A percentile compares a stretch with the other conserved stretches of the same genome.
Evolutionary conservation across 2,888 invertebrate genomes (phyloP).

Genomic region (Eumerus sabulonum): DNA sequence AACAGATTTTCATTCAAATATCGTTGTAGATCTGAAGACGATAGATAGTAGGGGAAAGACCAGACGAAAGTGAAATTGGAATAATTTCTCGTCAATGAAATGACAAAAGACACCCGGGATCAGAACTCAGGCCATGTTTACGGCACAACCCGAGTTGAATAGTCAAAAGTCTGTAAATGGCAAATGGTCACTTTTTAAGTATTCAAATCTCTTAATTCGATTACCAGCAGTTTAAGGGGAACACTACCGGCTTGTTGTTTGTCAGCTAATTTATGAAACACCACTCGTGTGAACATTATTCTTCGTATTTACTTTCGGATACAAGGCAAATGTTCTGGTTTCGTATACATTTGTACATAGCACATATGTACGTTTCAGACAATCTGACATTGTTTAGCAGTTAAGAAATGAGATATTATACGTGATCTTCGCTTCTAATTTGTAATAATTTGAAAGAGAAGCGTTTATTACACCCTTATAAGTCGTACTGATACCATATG

Average conservation of each 20-base stretch:
- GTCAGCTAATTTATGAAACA: constrained; percentile 53
- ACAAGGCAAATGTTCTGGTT: constrained; percentile 28
- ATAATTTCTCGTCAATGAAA: constrained; percentile 49
- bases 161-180: constrained; percentile 34
- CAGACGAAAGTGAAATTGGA: constrained; percentile 63
- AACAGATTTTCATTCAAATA: too few relatives aligned
- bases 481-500: too few relatives aligned
- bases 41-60: constrained; percentile 28
- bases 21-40: background rate
- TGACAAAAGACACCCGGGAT: constrained; percentile 44
- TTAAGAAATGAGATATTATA: too few relatives aligned
- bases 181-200: constrained; percentile 37
- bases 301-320: constrained; percentile 6
- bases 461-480: too few relatives aligned
- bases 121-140: background rate
- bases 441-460: too few relatives aligned
- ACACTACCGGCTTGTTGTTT: constrained; percentile 17
- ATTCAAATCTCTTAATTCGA: constrained; percentile 63
- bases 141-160: constrained; percentile 37
- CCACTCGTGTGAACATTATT: constrained; percentile 55
- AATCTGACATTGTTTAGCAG: too few relatives aligned
- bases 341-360: too few relatives aligned
- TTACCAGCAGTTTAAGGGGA: constrained; percentile 42
- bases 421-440: too few relatives aligned
- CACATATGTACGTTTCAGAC: too few relatives aligned